Evolutionary conservation across 2,797 vertebrate species (phyloP).

Genomic region (Myotis planiceps): DNA sequence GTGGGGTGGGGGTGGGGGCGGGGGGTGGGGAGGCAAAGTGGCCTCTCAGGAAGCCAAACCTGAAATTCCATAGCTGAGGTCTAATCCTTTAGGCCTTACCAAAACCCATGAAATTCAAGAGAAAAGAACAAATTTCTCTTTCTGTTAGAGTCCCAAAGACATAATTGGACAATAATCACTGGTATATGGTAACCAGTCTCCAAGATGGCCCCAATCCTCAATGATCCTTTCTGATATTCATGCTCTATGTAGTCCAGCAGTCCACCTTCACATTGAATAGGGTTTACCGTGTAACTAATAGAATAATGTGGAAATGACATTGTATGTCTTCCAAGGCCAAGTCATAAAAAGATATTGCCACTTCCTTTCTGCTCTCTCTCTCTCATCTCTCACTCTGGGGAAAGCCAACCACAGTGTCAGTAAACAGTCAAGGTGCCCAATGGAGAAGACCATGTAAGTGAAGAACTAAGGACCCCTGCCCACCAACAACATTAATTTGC

Average conservation of each 20-base stretch:
- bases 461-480: background rate
- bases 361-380: background rate
- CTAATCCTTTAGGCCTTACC: background rate
- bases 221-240: background rate
- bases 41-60: background rate
- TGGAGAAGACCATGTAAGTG: background rate
- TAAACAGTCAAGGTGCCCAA: background rate
- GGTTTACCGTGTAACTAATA: background rate
- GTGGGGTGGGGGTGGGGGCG: background rate
- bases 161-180: background rate
- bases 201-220: background rate
- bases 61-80: background rate
- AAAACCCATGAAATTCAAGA: background rate
- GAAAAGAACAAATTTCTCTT: background rate
- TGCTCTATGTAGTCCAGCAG: background rate
- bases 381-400: background rate
- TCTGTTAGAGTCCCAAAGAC: background rate
- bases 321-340: background rate
- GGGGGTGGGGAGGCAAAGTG: rapidly evolving
- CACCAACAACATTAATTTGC: background rate
- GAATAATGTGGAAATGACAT: background rate
- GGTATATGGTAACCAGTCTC: background rate
- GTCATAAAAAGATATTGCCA: background rate
- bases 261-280: background rate
- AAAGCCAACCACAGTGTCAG: background rate